Evolutionary conservation across 2,113 vertebrate species (phyloP).

Genomic region (Syngnathus typhle): DNA sequence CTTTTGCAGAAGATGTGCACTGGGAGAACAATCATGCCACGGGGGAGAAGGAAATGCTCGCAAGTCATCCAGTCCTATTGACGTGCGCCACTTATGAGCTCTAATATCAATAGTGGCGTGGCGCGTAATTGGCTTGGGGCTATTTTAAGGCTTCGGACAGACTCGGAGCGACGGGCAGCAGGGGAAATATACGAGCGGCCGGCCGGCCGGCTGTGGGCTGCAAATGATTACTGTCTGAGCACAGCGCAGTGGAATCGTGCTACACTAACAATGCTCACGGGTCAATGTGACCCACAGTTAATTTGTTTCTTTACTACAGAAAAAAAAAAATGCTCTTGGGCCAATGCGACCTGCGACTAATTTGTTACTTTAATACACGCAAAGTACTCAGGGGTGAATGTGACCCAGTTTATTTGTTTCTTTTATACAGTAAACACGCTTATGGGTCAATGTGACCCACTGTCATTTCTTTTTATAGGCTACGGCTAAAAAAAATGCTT

Average conservation of each 20-base stretch:
- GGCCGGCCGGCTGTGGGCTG: constrained; percentile 26
- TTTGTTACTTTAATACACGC: neutral
- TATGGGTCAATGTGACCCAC: neutral
- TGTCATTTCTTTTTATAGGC: neutral
- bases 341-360: neutral
- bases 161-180: constrained; percentile 41
- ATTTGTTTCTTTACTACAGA: neutral
- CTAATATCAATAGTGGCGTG: constrained; percentile 43
- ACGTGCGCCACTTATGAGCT: constrained; percentile 33
- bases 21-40: neutral
- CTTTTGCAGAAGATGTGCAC: constrained; percentile 4
- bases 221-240: neutral
- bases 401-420: too few species aligned
- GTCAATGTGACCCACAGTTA: neutral
- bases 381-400: neutral
- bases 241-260: neutral
- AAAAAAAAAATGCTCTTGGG: neutral
- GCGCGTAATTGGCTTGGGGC: constrained; percentile 38
- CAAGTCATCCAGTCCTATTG: constrained; percentile 33
- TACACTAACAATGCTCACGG: neutral
- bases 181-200: constrained; percentile 40
- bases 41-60: neutral
- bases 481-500: neutral
- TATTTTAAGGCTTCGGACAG: constrained; percentile 60
- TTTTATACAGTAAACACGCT: neutral